phyloP scores from a whole-genome alignment of 1,140 invertebrate species.

The Anagrus nilaparvatae region DNA sequence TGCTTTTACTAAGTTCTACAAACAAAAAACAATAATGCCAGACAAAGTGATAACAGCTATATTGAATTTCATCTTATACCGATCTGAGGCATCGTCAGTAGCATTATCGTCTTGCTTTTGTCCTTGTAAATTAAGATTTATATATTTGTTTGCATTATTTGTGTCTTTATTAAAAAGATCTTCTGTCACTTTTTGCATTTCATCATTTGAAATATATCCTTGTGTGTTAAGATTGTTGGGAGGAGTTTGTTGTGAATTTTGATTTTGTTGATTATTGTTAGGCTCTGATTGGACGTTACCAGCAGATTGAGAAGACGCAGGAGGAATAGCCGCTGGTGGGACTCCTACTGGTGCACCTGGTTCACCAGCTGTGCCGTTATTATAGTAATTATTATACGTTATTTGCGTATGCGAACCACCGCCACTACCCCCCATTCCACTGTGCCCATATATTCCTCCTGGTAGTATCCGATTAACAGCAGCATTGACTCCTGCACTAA shows the following conservation, averaged over 20 bases:
- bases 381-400: conserved; percentile 39
- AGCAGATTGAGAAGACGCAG: conserved; percentile 2
- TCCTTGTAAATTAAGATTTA: conserved; percentile 38
- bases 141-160: conserved; percentile 38
- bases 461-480: conserved; percentile 36
- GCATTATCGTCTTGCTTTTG: conserved; percentile 36
- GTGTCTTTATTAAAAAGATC: conserved; percentile 35
- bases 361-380: conserved; percentile 25
- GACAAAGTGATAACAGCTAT: too few species aligned
- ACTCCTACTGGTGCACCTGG: conserved; percentile 8
- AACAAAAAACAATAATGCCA: too few species aligned
- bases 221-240: conserved; percentile 24
- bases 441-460: conserved; percentile 34
- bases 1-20: too few species aligned
- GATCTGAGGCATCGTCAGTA: conserved; percentile 38
- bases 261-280: conserved; percentile 6
- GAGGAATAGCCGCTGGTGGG: conserved; percentile 10
- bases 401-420: conserved; percentile 31
- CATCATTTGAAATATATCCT: conserved; percentile 34
- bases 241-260: conserved; percentile 14
- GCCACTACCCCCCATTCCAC: conserved; percentile 8
- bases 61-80: too few species aligned
- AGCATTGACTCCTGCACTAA: conserved; percentile 37
- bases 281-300: conserved; percentile 9
- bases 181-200: conserved; percentile 37